Evolutionary conservation across 2,113 vertebrate species (phyloP).

Genomic region (Hydrochoerus hydrochaeris): DNA sequence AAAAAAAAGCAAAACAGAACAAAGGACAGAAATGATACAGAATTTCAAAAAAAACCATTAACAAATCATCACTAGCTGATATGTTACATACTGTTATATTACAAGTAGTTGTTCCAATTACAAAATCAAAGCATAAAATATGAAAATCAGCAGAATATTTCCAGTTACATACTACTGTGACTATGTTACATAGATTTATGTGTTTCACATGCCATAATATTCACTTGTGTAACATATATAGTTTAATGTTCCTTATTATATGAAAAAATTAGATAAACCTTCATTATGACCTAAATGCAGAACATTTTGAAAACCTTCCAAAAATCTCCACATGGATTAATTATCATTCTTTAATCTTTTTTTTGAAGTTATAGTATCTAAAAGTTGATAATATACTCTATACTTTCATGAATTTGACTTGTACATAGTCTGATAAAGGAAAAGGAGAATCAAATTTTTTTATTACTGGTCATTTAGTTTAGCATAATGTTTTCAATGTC

Average conservation of each 20-base stretch:
- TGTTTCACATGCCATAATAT: not conserved
- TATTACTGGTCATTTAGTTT: not conserved
- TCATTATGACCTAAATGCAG: not conserved
- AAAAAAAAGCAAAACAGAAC: too few relatives aligned
- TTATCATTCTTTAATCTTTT: not conserved
- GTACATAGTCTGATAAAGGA: not conserved
- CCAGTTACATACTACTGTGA: not conserved
- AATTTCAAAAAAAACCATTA: too few relatives aligned
- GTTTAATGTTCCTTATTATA: not conserved
- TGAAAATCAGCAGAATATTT: not conserved
- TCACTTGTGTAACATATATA: not conserved
- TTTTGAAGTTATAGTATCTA: not conserved
- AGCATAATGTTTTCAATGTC: not conserved
- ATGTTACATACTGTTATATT: too few relatives aligned
- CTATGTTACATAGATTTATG: not conserved
- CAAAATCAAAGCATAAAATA: too few relatives aligned
- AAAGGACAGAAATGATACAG: too few relatives aligned
- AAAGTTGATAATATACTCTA: not conserved
- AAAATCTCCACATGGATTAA: not conserved
- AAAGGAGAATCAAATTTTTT: not conserved
- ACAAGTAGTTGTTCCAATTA: too few relatives aligned
- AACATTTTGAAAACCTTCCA: not conserved
- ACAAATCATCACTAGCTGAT: too few relatives aligned
- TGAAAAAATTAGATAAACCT: not conserved
- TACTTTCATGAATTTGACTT: not conserved